Evolutionary conservation across 2,113 vertebrate genomes (phyloP), one percentile per base, ranked within the genome.

Genomic region (Mionectes macconnelli): DNA sequence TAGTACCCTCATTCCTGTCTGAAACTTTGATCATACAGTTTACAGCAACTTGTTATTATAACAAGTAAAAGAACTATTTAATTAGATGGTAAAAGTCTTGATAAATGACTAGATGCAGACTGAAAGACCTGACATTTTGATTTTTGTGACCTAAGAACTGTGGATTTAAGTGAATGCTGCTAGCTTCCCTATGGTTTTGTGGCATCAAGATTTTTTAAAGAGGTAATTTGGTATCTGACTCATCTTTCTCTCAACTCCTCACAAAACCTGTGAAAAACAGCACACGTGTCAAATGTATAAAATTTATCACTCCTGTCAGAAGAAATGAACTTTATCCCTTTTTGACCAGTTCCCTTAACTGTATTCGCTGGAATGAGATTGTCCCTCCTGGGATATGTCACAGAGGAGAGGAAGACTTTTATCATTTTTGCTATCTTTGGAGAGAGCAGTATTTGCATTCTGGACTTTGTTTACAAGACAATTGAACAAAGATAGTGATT

Each of bases 401-500:
- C 19, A 81, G 37, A 22, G 40, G 66, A 75, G 66, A 42, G 28
- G 49, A 84, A 9, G 19, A 62, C 42, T 84, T 87, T 42, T 85
- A 59, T 96, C 66, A 53, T 93, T 37, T 82, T 59, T 39, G n/a
- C 7, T 28, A 45, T 94, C 86, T 90, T 94, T 80, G 52, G 87
- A 22, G 45, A 56, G 23, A n/a, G 18, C 40, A 37, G n/a, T 50
- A 44, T 95, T 96, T 97, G 79, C 63, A 77, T 96, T 52, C 79
- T 95, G 76, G 57, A 62, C 79, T 76, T 91, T 92, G 91, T 97
- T 97, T 97, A 93, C 92, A 86, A 96, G 82, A 96, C 96, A 96
- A 47, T 80, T 85, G 93, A 80, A 68, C 40, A 28, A 52, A 90
- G 98, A 97, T 97, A 97, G n/a, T 18, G 37, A 97, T 97, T 89